Base-by-base conservation (phyloP, 2,888 invertebrate genomes). In the Acronicta aceris region DNA sequence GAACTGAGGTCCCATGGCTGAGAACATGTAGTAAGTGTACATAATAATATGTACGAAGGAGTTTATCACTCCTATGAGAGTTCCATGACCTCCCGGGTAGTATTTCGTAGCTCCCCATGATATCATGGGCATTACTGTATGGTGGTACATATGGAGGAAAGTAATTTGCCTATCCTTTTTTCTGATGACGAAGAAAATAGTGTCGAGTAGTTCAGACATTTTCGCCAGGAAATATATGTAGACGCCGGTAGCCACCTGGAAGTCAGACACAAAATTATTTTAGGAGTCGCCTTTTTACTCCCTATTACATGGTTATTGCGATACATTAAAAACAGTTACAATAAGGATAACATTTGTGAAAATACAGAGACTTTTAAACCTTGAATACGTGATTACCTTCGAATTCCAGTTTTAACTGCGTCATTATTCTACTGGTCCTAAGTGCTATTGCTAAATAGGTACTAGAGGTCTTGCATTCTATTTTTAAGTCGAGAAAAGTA, bases 31-130 rank as follows among this genome's bases (percentile, higher is more conserved):
- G 89, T 99, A 99, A 1, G 97, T 95, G 88, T 99, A 99, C 99
- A 99, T 99, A 75, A 99, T 95, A 72, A 99, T 97, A 85, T 99
- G 99, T 16, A 99, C 98, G 81, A 98, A 98, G 3, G 98, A 98
- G 93, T 99, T 99, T 76, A 99, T 96, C 65, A 98, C 96, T 59
- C 98, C 97, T 78, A 98, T 98, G 82, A 98, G 97, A 3, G 98
- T 98, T 27, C 98, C 98, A 89, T 99, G 99, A 0, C 98, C 98
- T 53, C 98, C 98, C 59, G 96, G 96, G 83, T 96, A 97, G 87
- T 98, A 99, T 89, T 98, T 98, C 13, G 98, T 97, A 13, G 97
- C 97, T 47, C 98, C 98, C 99, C 99, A 99, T 54, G 98, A 97
- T 80, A 98, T 97, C 95, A 98, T 96, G 1, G 98, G 98, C 99